phyloP scores from a whole-genome alignment of 1,140 invertebrate genomes.

The Drosophila eugracilis region DNA sequence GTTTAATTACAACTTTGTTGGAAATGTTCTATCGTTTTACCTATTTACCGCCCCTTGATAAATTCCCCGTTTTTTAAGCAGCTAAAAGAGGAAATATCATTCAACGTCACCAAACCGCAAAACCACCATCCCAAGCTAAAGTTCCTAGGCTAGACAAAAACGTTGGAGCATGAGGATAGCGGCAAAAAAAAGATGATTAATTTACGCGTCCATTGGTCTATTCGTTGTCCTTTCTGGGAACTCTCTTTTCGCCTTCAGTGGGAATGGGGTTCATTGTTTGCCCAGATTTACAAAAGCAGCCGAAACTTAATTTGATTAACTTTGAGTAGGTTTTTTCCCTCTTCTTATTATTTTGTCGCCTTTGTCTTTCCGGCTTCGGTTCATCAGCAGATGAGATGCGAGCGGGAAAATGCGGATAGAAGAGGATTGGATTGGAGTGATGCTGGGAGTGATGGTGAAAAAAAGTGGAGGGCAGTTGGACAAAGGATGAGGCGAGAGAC shows the following conservation, averaged over 20 bases:
- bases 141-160: constrained; percentile 27
- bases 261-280: constrained; percentile 50
- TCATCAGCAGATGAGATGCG: constrained; percentile 51
- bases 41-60: neutral
- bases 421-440: constrained; percentile 14
- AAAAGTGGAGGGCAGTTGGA: neutral
- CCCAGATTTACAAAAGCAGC: constrained; percentile 56
- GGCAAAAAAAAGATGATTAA: constrained; percentile 76
- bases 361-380: constrained; percentile 68
- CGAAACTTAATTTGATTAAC: constrained; percentile 81
- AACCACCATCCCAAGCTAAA: constrained; percentile 25
- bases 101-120: constrained; percentile 41
- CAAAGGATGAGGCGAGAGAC: constrained; percentile 4
- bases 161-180: constrained; percentile 1
- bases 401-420: constrained; percentile 13
- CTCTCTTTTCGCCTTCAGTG: constrained; percentile 17
- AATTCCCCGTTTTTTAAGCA: neutral
- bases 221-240: constrained; percentile 37
- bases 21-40: constrained; percentile 1
- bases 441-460: constrained; percentile 1
- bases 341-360: constrained; percentile 40
- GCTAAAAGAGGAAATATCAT: constrained; percentile 24
- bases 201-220: constrained; percentile 66
- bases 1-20: constrained; percentile 1
- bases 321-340: constrained; percentile 60